Evolutionary conservation across 2,113 vertebrate species (phyloP), one percentile per base, ranked within the genome.

Genomic region (Meles meles): DNA sequence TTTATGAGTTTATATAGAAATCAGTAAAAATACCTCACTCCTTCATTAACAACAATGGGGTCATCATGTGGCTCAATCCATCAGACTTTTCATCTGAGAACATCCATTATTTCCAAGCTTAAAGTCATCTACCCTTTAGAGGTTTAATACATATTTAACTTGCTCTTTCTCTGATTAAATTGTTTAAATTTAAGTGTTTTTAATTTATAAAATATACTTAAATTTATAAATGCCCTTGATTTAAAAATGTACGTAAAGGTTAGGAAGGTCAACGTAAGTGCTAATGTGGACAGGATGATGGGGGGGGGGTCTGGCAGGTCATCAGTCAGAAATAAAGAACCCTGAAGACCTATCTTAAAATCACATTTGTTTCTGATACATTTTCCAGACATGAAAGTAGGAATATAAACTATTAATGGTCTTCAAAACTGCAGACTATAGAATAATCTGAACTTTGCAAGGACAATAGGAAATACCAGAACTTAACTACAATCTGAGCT

Each of bases 401-500:
- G 21, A 47, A 86, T 31, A 88, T 21, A 76, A 29, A 84, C 71
- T 84, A 80, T 39, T 81, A 82, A 37, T n/a, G 90, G 57, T 91
- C 61, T 84, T 96, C 29, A 88, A 77, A 95, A 71, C 21, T 76
- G 67, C 91, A 65, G 27, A n/a, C 65, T 49, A 82, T 7, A 80
- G 3, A 96, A 76, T 74, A 65, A 81, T 44, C 57, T 23, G 14
- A 93, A 76, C 63, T 84, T 94, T 88, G 7, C 57, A 63, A 94
- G 37, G 39, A 92, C 39, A 83, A 74, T 0, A 88, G 20, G 77
- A 86, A 55, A 39, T 5, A 39, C n/a, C 18, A 57, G n/a, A 91
- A 63, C 61, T 77, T 82, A n/a, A 89, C 93, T 52, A 95, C 44
- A 89, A n/a, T 47, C 88, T 91, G 89, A 93, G 39, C 34, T 93